Base-by-base conservation (phyloP, 2,797 vertebrate genomes). In the Phrynocephalus forsythii region DNA sequence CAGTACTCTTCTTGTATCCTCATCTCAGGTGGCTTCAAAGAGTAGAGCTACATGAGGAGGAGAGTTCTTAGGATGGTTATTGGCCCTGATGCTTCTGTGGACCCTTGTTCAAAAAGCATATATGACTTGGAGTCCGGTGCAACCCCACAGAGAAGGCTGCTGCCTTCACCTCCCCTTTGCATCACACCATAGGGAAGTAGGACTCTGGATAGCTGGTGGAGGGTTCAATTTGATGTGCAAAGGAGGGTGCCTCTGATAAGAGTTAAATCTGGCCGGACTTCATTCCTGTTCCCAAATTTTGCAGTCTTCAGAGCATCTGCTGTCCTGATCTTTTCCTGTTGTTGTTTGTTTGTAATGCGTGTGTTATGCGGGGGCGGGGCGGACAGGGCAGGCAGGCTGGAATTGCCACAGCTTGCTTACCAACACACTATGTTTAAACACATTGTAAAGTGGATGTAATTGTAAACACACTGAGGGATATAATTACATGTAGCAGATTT, bases 401-500 rank as follows among this genome's bases (percentile, higher is more conserved):
- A 94, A 93, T 96, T 96, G 92, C 96, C 93, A 91, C 94, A 93
- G 95, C 92, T 81, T 94, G 95, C 96, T 96, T 95, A 94, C 95
- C 91, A 94, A 94, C 94, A 91, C 91, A 83, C 86, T 89, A 96
- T 95, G 95, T 96, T 95, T 96, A 97, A 97, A 96, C 96, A 97
- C 95, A 97, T 96, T 96, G 96, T 96, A 96, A 96, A 97, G 95
- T 97, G 94, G 94, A 96, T 94, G 94, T 95, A 95, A 96, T 96
- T 96, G 96, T 97, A 97, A 97, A 96, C 96, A 96, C 96, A 96
- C 96, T 94, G 95, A 97, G 96, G 96, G 96, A 95, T 95, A 94
- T 97, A 97, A 97, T 97, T 97, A 96, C 96, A 96, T 94, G 96
- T 96, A 96, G 96, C 96, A 95, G 96, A 96, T 97, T 97, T 97